Evolutionary conservation across 2,113 vertebrate genomes (phyloP).

Genomic region (Ramphastos sulfuratus): DNA sequence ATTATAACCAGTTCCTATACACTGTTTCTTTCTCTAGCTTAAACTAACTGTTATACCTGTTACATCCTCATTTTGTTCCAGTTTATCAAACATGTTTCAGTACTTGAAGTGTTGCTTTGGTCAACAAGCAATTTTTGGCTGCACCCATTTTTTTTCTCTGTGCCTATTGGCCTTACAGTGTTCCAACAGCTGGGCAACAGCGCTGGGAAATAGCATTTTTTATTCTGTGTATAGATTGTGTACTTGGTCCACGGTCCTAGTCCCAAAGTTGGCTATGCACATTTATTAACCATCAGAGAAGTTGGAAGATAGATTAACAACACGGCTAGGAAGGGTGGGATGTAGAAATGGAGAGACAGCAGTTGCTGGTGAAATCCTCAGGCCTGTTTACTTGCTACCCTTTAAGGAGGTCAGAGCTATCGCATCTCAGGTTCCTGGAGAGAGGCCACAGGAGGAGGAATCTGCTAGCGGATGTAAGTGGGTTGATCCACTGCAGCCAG

Average conservation of each 20-base stretch:
- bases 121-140: neutral
- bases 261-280: neutral
- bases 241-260: neutral
- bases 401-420: constrained; percentile 28
- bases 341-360: neutral
- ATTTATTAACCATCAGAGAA: neutral
- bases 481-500: neutral
- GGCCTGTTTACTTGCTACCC: neutral
- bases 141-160: neutral
- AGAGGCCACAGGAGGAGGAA: neutral
- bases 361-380: neutral
- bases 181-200: neutral
- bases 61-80: neutral
- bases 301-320: neutral
- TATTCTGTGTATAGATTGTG: neutral
- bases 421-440: neutral
- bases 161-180: neutral
- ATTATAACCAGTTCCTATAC: neutral
- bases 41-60: neutral
- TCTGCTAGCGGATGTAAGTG: neutral
- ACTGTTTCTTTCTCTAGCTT: neutral
- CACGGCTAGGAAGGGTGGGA: neutral
- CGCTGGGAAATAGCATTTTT: neutral
- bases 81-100: neutral
- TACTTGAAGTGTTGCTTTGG: neutral